phyloP scores from a whole-genome alignment of 2,888 invertebrate genomes.

The Subacronicta megacephala region DNA sequence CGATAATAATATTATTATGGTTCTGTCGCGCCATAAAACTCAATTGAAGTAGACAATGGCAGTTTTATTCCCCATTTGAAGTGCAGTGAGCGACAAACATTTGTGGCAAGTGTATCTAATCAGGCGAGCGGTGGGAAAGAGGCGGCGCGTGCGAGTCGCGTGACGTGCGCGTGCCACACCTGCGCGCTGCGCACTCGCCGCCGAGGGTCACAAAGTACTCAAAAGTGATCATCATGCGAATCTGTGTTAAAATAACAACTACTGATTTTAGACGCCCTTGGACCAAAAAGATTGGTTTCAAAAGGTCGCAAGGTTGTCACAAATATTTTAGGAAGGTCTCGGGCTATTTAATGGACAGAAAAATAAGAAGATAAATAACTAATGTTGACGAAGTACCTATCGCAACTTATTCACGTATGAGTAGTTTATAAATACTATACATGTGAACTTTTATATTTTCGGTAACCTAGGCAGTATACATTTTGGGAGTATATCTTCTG shows the following conservation, averaged over 20 bases:
- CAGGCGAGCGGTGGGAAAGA: conserved; percentile 57
- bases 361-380: conserved; percentile 14
- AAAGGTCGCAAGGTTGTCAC: conserved; percentile 30
- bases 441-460: too few species aligned
- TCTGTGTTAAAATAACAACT: conserved; percentile 52
- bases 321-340: conserved; percentile 30
- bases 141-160: conserved; percentile 67
- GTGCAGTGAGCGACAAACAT: conserved; percentile 70
- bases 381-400: too few species aligned
- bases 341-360: conserved; percentile 1
- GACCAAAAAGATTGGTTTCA: conserved; percentile 27
- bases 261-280: conserved; percentile 45
- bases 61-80: conserved; percentile 74
- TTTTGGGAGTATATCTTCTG: too few species aligned
- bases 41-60: conserved; percentile 70
- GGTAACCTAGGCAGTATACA: too few species aligned
- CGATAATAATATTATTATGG: conserved; percentile 72
- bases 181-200: conserved; percentile 70
- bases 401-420: too few species aligned
- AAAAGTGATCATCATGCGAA: conserved; percentile 44
- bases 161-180: conserved; percentile 74
- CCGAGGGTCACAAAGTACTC: conserved; percentile 42
- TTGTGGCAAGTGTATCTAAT: conserved; percentile 85
- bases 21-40: conserved; percentile 66
- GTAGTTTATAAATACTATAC: too few species aligned